Base-by-base conservation (phyloP, 2,113 vertebrate species). In the Epinephelus lanceolatus region DNA sequence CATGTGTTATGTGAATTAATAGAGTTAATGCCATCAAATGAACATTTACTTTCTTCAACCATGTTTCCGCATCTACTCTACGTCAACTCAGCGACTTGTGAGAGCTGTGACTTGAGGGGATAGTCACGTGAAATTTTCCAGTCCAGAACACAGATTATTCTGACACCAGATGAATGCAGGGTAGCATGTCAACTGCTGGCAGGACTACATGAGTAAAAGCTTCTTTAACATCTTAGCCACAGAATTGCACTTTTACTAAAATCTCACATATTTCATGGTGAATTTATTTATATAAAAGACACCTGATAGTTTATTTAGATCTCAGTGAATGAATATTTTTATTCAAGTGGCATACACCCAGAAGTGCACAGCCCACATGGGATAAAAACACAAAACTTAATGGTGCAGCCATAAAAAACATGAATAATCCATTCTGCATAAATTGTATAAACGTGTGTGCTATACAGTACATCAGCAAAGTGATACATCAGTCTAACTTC, bases 401-500 rank as follows among this genome's bases (percentile, higher is more conserved):
- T 12, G 10, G 42, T 45, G 42, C 42, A 45, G 42, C 42, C 42
- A 45, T 47, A 47, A 63, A 56, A 25, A 40, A 49, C 18, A 37
- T 3, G 1, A 71, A 62, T 25, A 70, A 66, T 74, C 57, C 6
- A 11, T 66, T 75, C 18, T 25, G 10, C 30, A 15, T 59, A 23
- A 52, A 10, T 18, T 62, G 30, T 52, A 52, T 2, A 56, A 37
- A 30, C 51, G n/a, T 49, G 51, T 21, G 40, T 21, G 55, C 14
- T 53, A 53, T 2, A 18, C 60, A 42, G 27, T 37, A 47, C 11
- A 74, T 78, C 69, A 88, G 65, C 67, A 67, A 30, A 71, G 83
- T 52, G 60, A 75, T 78, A 25, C 53, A 49, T 88, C 75, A 67
- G 63, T 21, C 33, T 45, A 45, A 45, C 42, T 45, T 45, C 42